Base-by-base conservation (phyloP, 1,140 invertebrate species). In the Proctacanthus coquilletti region DNA sequence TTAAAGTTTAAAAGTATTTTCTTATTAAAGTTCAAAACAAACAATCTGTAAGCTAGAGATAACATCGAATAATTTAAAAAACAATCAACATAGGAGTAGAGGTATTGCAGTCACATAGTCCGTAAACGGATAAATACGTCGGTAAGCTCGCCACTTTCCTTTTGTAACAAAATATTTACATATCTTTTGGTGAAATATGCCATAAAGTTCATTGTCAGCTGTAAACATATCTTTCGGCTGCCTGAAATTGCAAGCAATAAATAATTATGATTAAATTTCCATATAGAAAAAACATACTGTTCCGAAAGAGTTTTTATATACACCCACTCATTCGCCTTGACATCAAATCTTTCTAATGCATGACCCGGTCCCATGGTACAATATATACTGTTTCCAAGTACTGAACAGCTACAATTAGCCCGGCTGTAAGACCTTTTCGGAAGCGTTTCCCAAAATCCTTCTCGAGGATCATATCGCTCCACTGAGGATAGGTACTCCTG, bases 201-300 rank as follows among this genome's bases (percentile, higher is more conserved):
- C 40, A 21, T 40, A 45, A 17, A 45, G n/a, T 9, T 37, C 35
- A 33, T 42, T 40, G 30, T 42, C 40, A 0, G 42, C 34, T 6
- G 34, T 21, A 21, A 45, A 45, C 3, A 45, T 39, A 23, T 45
- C 43, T 23, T 42, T 42, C 15, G 42, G 42, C 29, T 45, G 40
- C 9, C 43, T 35, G 4, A 5, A 33, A 33, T 13, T 3, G 3
- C 15, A 33, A 5, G n/a, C 5, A 31, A 31, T n/a, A n/a, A n/a
- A n/a, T n/a, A n/a, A n/a, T n/a, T n/a, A n/a, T n/a, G n/a, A n/a
- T n/a, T n/a, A n/a, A n/a, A n/a, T n/a, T n/a, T n/a, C n/a, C n/a
- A n/a, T n/a, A n/a, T n/a, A n/a, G n/a, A n/a, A 25, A 25, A 25
- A 8, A 25, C n/a, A 8, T 8, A 6, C n/a, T 25, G n/a, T 25